Conservation (phyloP, 2,888 invertebrate species). For the Drosophila tripunctata region DNA sequence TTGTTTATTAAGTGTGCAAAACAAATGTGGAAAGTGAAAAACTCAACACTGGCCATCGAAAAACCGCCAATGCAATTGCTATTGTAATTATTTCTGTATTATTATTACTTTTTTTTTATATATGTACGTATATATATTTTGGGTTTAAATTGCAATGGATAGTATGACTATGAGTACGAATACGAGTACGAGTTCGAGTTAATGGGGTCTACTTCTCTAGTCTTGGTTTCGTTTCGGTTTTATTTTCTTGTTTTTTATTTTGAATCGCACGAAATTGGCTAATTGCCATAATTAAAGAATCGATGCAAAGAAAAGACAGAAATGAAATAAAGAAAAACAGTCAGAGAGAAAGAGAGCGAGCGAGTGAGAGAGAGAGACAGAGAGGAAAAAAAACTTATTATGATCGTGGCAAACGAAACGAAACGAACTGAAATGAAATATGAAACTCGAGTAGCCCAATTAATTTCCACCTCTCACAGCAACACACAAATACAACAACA, state of each 20-base stretch:
- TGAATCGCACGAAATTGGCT: conserved; percentile 61
- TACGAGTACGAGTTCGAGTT: not conserved
- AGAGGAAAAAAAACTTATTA: conserved; percentile 31
- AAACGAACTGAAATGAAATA: conserved; percentile 37
- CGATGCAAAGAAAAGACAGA: conserved; percentile 38
- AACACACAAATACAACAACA: conserved; percentile 6
- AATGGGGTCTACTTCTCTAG: not conserved
- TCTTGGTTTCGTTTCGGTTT: conserved; percentile 17
- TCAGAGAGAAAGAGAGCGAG: not conserved
- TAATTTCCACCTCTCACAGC: conserved; percentile 68
- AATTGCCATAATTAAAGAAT: conserved; percentile 74
- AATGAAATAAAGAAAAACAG: conserved; percentile 16
- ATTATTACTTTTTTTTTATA: not conserved
- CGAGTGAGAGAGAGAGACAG: not conserved
- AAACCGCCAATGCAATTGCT: conserved; percentile 29
- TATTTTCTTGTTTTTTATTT: conserved; percentile 1
- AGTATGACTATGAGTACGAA: too few species aligned
- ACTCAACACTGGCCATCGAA: conserved; percentile 36
- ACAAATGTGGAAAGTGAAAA: conserved; percentile 52
- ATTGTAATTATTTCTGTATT: not conserved
- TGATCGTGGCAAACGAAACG: conserved; percentile 34
- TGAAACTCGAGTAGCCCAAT: conserved; percentile 61
- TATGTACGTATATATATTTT: not conserved
- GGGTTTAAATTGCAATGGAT: conserved; percentile 13
- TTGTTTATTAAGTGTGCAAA: conserved; percentile 43